Evolutionary conservation across 2,888 invertebrate species (phyloP), one percentile per base, ranked within the genome.

Genomic region (Ceraclea dissimilis): DNA sequence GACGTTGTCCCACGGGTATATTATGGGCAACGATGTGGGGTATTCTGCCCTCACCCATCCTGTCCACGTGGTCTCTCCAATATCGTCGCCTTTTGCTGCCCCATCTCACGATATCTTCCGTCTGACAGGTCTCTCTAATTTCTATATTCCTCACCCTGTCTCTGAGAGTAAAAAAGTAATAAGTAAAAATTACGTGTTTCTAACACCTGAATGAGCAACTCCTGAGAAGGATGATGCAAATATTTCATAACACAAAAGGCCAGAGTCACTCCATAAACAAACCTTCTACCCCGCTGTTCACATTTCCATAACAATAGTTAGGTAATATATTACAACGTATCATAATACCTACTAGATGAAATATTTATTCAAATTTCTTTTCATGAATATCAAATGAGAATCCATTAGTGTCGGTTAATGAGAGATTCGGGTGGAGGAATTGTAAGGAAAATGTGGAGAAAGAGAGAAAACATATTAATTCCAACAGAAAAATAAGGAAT

Each of bases 361-460:
- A 49, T 54, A 49, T 54, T 49, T 54, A 54, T 54, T 54, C 50
- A 54, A 54, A 54, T 49, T 54, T 50, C 49, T 54, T 49, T 39
- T 49, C 49, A 54, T 54, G 54, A 54, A 54, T 54, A 54, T 54
- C 17, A 54, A 54, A 54, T 44, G 49, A 54, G 44, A 44, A 18
- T 16, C 52, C 52, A 49, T 49, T 49, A 49, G 26, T 21, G 39
- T 46, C 17, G 21, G 33, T 54, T 49, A 20, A 39, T 39, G 39
- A 39, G 39, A 39, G 39, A 39, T 39, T 26, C 26, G 4, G 5
- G 16, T 13, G 39, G 13, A 13, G 39, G 39, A 39, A 39, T 11
- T 6, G 26, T 10, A 26, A 6, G 26, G 26, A 26, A 6, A 26
- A 26, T 39, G 2, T 39, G 13, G 39, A 39, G 16, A 54, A 54